Evolutionary conservation across 2,888 invertebrate genomes (phyloP).

Genomic region (Agrotis clavis): DNA sequence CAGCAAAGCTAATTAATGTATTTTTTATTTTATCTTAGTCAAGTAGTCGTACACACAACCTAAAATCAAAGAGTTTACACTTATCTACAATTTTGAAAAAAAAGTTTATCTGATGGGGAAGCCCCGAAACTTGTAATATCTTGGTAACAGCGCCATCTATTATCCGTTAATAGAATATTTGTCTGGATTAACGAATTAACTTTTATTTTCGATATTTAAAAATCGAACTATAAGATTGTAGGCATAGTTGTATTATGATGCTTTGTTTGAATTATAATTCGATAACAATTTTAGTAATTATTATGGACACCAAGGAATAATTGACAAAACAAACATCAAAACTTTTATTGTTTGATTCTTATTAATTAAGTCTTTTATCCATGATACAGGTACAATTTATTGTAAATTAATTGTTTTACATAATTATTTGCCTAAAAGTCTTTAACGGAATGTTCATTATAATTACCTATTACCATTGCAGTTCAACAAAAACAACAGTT

Average conservation of each 20-base stretch:
- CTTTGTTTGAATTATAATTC: neutral
- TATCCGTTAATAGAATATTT: neutral
- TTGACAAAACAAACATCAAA: neutral
- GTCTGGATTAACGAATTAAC: neutral
- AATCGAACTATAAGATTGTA: neutral
- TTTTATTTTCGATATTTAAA: neutral
- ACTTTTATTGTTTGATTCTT: neutral
- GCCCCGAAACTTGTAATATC: neutral
- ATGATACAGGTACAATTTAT: neutral
- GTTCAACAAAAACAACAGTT: neutral
- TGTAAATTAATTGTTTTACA: neutral
- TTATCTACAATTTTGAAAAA: no score
- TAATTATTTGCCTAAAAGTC: neutral
- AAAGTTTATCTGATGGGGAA: neutral
- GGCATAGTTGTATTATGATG: accelerated
- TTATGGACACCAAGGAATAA: neutral
- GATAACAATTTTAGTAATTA: neutral
- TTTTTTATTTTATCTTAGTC: no score
- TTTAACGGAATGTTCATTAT: neutral
- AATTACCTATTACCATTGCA: no score
- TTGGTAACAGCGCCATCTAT: slow-evolving; percentile 38
- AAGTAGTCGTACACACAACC: no score
- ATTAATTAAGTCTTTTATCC: neutral
- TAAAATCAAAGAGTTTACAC: no score
- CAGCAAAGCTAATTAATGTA: no score